Evolutionary conservation across 2,113 vertebrate genomes (phyloP).

Genomic region (Polypterus senegalus): DNA sequence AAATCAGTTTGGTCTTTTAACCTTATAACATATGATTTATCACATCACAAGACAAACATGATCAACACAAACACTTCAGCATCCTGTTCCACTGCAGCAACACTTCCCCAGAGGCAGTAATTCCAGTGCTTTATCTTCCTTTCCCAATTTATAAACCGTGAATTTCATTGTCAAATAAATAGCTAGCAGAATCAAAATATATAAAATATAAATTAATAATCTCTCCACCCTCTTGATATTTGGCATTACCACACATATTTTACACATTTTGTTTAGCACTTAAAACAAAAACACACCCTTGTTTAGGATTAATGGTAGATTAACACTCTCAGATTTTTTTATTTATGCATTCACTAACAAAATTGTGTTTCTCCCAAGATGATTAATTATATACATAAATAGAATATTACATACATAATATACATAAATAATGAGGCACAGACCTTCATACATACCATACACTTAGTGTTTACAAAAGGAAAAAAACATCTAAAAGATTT

Average conservation of each 20-base stretch:
- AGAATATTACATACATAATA: background rate
- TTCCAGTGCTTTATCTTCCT: constrained; percentile 15
- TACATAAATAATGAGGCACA: background rate
- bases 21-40: constrained; percentile 10
- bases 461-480: background rate
- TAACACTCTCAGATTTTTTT: no score
- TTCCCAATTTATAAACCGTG: background rate
- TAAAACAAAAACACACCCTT: no score
- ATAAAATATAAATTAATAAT: no score
- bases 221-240: no score
- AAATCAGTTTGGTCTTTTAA: no score
- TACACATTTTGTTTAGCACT: no score
- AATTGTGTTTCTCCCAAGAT: background rate
- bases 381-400: constrained; percentile 6
- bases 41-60: constrained; percentile 44
- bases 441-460: background rate
- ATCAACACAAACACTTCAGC: constrained; percentile 24
- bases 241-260: no score
- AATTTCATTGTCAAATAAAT: background rate
- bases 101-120: constrained; percentile 23
- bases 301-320: no score
- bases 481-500: no score
- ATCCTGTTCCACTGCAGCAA: constrained; percentile 2
- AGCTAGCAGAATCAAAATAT: no score
- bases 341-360: no score